Evolutionary conservation across 1,140 invertebrate genomes (phyloP), one percentile per base, ranked within the genome.

Genomic region (Brachionus manjavacas): DNA sequence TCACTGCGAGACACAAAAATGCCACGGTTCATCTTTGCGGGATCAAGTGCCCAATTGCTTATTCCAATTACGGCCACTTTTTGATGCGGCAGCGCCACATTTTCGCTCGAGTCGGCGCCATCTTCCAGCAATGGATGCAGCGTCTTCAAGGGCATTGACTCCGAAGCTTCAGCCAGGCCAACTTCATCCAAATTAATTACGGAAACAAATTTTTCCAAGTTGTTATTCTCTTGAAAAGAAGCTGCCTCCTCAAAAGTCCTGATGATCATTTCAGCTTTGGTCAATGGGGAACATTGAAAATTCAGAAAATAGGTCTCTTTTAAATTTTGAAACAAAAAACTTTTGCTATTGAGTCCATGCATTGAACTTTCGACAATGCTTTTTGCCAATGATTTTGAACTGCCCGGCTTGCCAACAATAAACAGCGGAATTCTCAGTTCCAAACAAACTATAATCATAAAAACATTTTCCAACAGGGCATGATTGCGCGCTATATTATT

Each of bases 41-140:
- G 88, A 86, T 89, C 88, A 20, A 89, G 83, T 3, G 87, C 87
- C 88, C 88, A 89, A 85, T 89, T 88, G 41, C 88, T 88, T 31
- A 88, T 89, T 7, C 88, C 88, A 85, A 89, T 87, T 72, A 88
- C 88, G 11, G 86, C 87, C 68, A 88, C 88, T 86, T 87, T 74
- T 81, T 60, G 79, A 46, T 76, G 25, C 12, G 72, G 20, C 25
- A 25, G 12, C 2, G 41, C 41, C 28, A 23, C 7, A 25, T 14
- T 46, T 12, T 81, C 64, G 14, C 39, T 64, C 0, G 76, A 88
- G 86, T 72, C 85, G 0, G 72, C 12, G 8, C 72, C 72, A 52
- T 85, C 85, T 81, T 87, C 86, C 12, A 87, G 79, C 11, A 86
- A 31, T 43, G 79, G 68, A 79, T 87, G 86, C 11, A 87, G 68